Base-by-base conservation (phyloP, 2,797 vertebrate genomes). In the Poecilia picta region DNA sequence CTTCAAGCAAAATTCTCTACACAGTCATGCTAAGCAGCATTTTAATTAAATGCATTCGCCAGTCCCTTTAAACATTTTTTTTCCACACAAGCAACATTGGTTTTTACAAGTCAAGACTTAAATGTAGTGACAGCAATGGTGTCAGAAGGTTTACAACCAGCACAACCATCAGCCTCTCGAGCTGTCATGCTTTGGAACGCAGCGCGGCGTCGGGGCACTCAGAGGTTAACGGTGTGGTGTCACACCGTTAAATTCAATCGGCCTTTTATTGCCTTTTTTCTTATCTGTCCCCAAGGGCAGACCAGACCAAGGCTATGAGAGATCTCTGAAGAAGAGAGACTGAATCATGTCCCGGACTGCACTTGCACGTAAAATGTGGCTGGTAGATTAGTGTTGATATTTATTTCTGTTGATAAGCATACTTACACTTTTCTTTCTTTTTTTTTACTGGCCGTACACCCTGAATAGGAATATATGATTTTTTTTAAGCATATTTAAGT, bases 191-290 rank as follows among this genome's bases (percentile, higher is more conserved):
- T 78, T 68, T 5, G n/a, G 81, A 89, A 76, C 68, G 43, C 28
- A 15, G 79, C 55, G 74, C 82, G 75, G 76, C 75, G 39, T 41
- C 10, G 16, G 83, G 73, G 82, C 83, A 80, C 89, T 83, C 84
- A 51, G 81, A 91, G 92, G 91, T 94, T 93, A 93, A 92, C 89
- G 51, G 86, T 77, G 77, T 74, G 73, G 87, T 89, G 88, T 89
- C 89, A 88, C 87, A 72, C 81, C 83, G 39, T 93, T 92, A 91
- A 92, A 92, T 91, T 87, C 87, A 90, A 93, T 89, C 83, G 86
- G 8, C 81, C 89, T 91, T 94, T 93, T 93, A 94, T 75, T 72
- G 85, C 79, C 83, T 75, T 84, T 83, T 81, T 75, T 84, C 80
- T 80, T 84, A 90, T 90, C 82, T 53, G 85, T 91, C 87, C 89